phyloP scores from a whole-genome alignment of 2,113 vertebrate genomes.

The Felis catus region F.catus_Fca126_mat1.0 CM031415.1:74031001-74031500 shows the following conservation, averaged over 20 bases:
- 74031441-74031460: neutral
- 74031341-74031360: neutral
- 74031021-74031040: neutral
- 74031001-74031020: neutral
- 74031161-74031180: neutral
- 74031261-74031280: slow-evolving; percentile 36
- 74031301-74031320: neutral
- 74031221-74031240: neutral
- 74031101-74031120: neutral
- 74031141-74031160: neutral
- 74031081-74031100: neutral
- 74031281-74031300: neutral
- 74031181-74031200: slow-evolving; percentile 39
- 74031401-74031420: neutral
- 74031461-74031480: neutral
- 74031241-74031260: slow-evolving; percentile 7
- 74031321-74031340: neutral
- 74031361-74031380: neutral
- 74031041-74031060: neutral
- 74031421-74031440: neutral
- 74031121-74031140: neutral
- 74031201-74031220: slow-evolving; percentile 35
- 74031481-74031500: neutral
- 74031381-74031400: neutral
- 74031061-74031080: neutral